Conservation (phyloP, 2,797 vertebrate genomes). For the Champsocephalus gunnari region DNA sequence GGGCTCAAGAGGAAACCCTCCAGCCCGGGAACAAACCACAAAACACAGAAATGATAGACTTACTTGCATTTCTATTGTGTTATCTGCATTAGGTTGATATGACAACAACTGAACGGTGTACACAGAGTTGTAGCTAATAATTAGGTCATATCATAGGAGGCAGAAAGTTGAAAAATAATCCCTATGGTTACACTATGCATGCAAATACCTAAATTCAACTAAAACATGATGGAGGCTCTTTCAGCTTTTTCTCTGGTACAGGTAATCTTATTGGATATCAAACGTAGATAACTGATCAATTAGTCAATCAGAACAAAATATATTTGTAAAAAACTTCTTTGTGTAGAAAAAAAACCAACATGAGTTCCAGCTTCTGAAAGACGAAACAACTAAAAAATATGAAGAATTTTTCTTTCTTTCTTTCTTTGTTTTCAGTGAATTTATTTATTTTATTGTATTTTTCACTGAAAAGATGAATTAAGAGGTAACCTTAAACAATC, state of each 20-base stretch:
- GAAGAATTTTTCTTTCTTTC: too few species aligned
- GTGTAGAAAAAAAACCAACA: background rate
- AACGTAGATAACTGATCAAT: background rate
- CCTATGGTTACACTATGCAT: background rate
- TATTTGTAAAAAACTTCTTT: background rate
- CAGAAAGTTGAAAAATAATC: constrained; percentile 6
- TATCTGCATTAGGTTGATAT: background rate
- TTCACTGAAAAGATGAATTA: background rate
- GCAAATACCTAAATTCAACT: background rate
- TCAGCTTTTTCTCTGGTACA: background rate
- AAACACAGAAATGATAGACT: constrained; percentile 5
- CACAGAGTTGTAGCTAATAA: background rate
- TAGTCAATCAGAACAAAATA: background rate
- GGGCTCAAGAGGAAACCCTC: constrained; percentile 13
- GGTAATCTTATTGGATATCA: background rate
- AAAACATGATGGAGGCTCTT: background rate
- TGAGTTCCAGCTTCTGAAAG: background rate
- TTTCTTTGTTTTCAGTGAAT: background rate
- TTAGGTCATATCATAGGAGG: background rate
- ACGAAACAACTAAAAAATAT: too few species aligned
- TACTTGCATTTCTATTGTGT: background rate
- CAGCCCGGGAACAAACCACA: background rate
- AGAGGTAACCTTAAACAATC: background rate
- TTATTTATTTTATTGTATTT: background rate
- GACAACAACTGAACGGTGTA: background rate